Evolutionary conservation across 2,888 invertebrate genomes (phyloP).

Genomic region (Melinaea menophilus): DNA sequence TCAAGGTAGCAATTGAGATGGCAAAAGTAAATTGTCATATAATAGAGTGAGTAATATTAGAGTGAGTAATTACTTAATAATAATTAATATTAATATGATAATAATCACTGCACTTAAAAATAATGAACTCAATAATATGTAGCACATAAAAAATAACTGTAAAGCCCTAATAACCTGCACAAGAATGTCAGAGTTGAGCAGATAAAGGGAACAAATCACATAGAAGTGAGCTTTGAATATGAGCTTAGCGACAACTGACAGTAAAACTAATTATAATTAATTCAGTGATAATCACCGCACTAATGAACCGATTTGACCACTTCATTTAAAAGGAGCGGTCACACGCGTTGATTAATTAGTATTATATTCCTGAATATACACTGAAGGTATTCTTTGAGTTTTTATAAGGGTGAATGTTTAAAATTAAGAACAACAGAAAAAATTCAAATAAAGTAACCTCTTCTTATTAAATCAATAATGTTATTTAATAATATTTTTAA

Average conservation of each 20-base stretch:
- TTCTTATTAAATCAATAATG: too few relatives aligned
- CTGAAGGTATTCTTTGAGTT: background rate
- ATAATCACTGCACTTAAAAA: background rate
- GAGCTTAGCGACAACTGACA: constrained; percentile 5
- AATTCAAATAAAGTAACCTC: too few relatives aligned
- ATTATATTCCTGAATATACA: background rate
- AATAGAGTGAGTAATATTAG: background rate
- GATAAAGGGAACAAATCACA: too few relatives aligned
- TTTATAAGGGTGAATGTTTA: too few relatives aligned
- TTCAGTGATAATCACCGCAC: constrained; percentile 20
- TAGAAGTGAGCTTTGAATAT: too few relatives aligned
- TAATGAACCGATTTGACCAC: constrained; percentile 26
- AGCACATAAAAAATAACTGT: background rate
- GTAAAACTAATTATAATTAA: constrained; percentile 24
- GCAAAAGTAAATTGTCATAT: too few relatives aligned
- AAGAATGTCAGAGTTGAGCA: background rate
- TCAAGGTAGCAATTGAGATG: too few relatives aligned
- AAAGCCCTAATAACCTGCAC: background rate
- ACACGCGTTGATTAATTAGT: constrained; percentile 10
- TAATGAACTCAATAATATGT: background rate
- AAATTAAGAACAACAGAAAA: too few relatives aligned
- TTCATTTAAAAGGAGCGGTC: constrained; percentile 22
- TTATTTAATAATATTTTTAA: too few relatives aligned
- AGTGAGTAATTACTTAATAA: too few relatives aligned
- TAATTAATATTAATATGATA: too few relatives aligned